These are phyloP conservation scores for Ptyas mucosa DNA, from an alignment of 2,113 vertebrate genomes.

Conservation along the genomic window DNA sequence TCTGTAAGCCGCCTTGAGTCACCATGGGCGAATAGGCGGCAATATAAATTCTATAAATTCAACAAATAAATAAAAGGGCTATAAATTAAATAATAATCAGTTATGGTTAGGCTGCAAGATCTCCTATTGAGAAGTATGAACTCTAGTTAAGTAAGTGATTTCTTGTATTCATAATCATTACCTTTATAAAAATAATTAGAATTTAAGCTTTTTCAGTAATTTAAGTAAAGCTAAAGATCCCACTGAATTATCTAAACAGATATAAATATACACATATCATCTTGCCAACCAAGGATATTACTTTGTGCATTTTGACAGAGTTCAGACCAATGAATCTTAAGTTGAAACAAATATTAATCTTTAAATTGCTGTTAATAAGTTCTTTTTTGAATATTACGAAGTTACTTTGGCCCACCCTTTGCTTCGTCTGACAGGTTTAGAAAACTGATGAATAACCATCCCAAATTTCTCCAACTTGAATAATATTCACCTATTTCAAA, in stretches of 20 bases:
- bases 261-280: neutral
- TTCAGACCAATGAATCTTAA: neutral
- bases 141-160: neutral
- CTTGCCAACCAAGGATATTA: neutral
- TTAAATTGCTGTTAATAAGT: neutral
- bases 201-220: neutral
- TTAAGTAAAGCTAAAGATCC: neutral
- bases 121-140: neutral
- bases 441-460: neutral
- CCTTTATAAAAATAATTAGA: neutral
- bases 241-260: neutral
- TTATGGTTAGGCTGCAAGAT: neutral
- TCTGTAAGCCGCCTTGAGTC: too few species aligned
- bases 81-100: neutral
- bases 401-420: neutral
- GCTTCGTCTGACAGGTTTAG: neutral
- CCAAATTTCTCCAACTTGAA: neutral
- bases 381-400: too few species aligned
- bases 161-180: neutral
- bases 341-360: neutral
- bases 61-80: too few species aligned
- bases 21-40: too few species aligned
- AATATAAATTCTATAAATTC: too few species aligned
- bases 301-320: neutral
- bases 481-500: neutral